These are phyloP conservation scores for Rhynchonema sp. DNA, from an alignment of 2,888 invertebrate genomes.

Conservation along the genomic window DNA sequence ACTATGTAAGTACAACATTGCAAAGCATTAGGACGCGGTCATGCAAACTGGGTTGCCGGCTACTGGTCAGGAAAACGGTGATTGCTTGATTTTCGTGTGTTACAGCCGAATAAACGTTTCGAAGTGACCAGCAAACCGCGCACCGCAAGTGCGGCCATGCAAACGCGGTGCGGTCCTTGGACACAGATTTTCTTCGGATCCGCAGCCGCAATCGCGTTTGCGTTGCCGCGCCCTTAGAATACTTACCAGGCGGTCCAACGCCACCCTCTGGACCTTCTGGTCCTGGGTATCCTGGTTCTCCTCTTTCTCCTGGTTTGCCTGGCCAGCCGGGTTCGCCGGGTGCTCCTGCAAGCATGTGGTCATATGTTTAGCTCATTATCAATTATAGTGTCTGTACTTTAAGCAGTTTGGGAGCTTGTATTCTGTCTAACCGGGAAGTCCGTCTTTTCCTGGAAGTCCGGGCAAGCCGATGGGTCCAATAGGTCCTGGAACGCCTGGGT, in stretches of 20 bases:
- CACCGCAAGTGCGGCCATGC: too few relatives aligned
- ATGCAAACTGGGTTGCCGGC: too few relatives aligned
- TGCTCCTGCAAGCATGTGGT: constrained; percentile 1
- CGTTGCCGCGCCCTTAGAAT: too few relatives aligned
- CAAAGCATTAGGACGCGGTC: too few relatives aligned
- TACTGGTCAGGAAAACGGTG: too few relatives aligned
- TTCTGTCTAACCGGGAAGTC: constrained; percentile 3
- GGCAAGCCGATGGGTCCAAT: constrained; percentile 21
- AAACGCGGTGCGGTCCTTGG: too few relatives aligned
- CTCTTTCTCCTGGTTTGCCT: constrained; percentile 19
- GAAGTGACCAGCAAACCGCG: too few relatives aligned
- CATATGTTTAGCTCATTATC: not conserved
- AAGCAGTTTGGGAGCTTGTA: not conserved
- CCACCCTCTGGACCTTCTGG: constrained; percentile 16
- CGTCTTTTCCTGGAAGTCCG: constrained; percentile 8
- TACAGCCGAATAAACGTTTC: too few relatives aligned
- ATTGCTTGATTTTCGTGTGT: too few relatives aligned
- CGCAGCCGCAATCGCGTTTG: too few relatives aligned
- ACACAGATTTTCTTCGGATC: too few relatives aligned
- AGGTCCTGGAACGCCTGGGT: constrained; percentile 25
- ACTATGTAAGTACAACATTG: too few relatives aligned
- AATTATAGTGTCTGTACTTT: not conserved
- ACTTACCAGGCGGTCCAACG: constrained; percentile 15
- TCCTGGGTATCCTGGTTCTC: constrained; percentile 21
- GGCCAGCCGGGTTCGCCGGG: constrained; percentile 18